phyloP scores from a whole-genome alignment of 2,113 vertebrate genomes.

The Prinia subflava region DNA sequence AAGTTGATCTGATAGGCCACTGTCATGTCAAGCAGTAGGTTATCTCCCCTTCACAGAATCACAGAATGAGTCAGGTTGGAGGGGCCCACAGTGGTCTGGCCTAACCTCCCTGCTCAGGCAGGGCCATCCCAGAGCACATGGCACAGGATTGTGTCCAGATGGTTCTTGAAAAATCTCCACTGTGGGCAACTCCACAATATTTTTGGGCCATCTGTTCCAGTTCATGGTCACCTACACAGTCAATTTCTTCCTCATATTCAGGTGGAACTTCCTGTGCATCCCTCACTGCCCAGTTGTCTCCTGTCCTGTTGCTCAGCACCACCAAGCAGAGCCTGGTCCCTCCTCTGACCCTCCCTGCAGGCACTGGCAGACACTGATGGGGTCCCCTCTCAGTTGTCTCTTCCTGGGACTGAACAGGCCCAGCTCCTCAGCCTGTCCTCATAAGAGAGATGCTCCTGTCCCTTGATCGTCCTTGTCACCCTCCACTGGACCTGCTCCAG shows the following conservation, averaged over 20 bases:
- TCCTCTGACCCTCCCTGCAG: not conserved
- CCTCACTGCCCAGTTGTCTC: fast-evolving
- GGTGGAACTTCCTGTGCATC: not conserved
- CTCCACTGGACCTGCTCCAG: not conserved
- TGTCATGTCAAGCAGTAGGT: not conserved
- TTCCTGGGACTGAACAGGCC: not conserved
- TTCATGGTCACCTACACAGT: not conserved
- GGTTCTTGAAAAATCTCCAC: not conserved
- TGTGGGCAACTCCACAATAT: not conserved
- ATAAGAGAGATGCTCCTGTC: not conserved
- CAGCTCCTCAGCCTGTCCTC: not conserved
- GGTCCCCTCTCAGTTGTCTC: fast-evolving
- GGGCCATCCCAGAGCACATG: not conserved
- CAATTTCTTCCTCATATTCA: not conserved
- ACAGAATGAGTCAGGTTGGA: not conserved
- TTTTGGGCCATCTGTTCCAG: not conserved
- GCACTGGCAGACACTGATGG: not conserved
- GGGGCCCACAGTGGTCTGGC: not conserved
- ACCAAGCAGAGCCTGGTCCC: fast-evolving
- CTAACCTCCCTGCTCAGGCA: not conserved
- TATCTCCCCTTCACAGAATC: not conserved
- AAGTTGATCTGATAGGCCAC: not conserved
- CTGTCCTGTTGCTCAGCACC: not conserved
- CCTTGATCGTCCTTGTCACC: too few species aligned
- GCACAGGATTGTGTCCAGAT: not conserved